Base-by-base conservation (phyloP, 92 coral and sea anemone genomes). In the Palythoa heliodiscus region DNA sequence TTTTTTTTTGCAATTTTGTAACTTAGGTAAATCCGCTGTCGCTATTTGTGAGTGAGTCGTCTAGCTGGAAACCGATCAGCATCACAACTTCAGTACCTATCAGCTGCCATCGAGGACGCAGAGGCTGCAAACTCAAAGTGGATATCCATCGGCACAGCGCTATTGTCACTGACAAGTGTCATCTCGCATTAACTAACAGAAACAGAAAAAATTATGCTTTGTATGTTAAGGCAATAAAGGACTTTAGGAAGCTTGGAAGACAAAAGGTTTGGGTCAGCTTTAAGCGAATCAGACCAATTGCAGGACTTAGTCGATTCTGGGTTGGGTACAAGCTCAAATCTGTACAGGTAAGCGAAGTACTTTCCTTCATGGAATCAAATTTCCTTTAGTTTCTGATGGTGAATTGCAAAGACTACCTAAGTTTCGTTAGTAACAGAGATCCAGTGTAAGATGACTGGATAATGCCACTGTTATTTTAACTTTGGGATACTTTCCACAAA, bases 241-340 rank as follows among this genome's bases (percentile, higher is more conserved):
- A 90, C 86, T 94, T 94, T 83, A 86, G 88, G 73, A 90, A 90
- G 71, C 87, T 89, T 10, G 92, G 90, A 55, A 90, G 89, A 58
- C 77, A 60, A 70, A 88, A 83, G 52, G 82, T 92, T 73, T 68
- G 81, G 13, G 82, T 92, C 10, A 50, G 60, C 40, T 94, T 94
- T 71, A 88, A 86, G 6, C 88, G 83, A n/a, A 87, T 94, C 20
- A 86, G 83, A 52, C 87, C 88, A 48, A 72, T 87, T 5, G 95
- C 98, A 37, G 95, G 95, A 17, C 84, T 91, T 7, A 91, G 95
- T 68, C 85, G 92, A 25, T 94, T 94, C 82, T 94, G 98, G 98
- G 80, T 80, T 63, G 93, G 95, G 10, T 94, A 94, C 47, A 73
- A 82, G 76, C 89, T 87, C 4, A 93, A 90, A 12, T 47, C 92